Base-by-base conservation (phyloP, 2,797 vertebrate species). In the Galaxias olidus region DNA sequence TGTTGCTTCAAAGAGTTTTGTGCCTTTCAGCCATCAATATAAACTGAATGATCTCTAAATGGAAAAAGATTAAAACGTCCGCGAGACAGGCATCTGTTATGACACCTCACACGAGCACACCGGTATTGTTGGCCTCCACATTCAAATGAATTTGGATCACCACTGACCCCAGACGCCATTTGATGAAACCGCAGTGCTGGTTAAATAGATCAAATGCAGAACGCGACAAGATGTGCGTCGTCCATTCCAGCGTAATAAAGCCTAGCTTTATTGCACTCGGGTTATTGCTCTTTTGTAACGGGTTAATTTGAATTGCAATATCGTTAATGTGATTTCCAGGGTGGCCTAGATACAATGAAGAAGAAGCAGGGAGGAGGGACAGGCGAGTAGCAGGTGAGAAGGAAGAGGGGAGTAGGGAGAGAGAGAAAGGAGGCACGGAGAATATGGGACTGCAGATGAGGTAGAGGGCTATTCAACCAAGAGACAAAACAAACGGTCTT, bases 21-120 rank as follows among this genome's bases (percentile, higher is more conserved):
- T 30, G 60, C 66, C 70, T 65, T 61, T 76, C 66, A 49, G 49
- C 47, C 53, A 56, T 52, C 67, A 76, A 72, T 63, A 59, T 42
- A 15, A 10, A 1, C 62, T 61, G 30, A 10, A 47, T 51, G 66
- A 61, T 63, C 41, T 65, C 47, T 70, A 68, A 72, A 4, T 6
- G 40, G 15, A 19, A 13, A 17, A 6, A 18, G 30, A 9, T 61
- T 41, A 41, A 12, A n/a, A 15, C n/a, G 41, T 20, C 41, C 17
- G 14, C 11, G 15, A 56, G 55, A 54, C 53, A n/a, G 48, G 19
- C 70, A 77, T 74, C 63, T 65, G 65, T 58, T 59, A 1, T 8
- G 56, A 65, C 62, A 49, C 47, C 59, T 53, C 10, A 12, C 12
- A 41, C 47, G n/a, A 8, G 14, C 43, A 18, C 11, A 15, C 6